Base-by-base conservation (phyloP, 1,140 invertebrate genomes). In the Watersipora subatra region DNA sequence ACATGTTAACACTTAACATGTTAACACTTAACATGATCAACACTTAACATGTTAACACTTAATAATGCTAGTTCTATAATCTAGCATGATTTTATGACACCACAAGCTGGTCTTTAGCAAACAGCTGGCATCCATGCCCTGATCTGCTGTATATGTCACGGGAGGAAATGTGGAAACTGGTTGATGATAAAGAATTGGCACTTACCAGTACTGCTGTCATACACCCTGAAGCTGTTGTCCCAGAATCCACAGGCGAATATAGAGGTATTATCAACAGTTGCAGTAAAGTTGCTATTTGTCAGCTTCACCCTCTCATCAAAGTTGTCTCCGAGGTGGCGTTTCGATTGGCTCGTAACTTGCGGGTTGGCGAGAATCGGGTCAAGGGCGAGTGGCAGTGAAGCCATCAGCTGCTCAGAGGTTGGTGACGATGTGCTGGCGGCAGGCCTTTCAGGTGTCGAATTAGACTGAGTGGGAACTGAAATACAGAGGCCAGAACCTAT, bases 231-330 rank as follows among this genome's bases (percentile, higher is more conserved):
- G 80, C 93, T 97, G 78, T 98, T 98, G 78, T 99, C 96, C 90
- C 95, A 98, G 82, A 98, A 99, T 56, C 95, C 95, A 80, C 93
- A 94, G n/a, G 95, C 94, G 66, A 99, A 89, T 63, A 99, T 85
- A 78, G 95, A 97, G 66, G 90, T 85, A 70, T 91, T 94, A 78
- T 99, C 96, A 1, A 97, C 92, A 0, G 94, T 97, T 17, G 93
- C 96, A 12, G 97, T 91, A 82, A 98, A 99, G 76, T 93, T 96
- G 76, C 92, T 93, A 66, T 89, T 90, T 57, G 88, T 85, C 69
- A 97, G 92, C 73, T 89, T 88, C 24, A 98, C 84, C 75, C 94
- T 90, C 80, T 98, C 93, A 66, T 83, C 82, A 73, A 83, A 82
- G 81, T 97, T 96, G 73, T 97, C 92, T 57, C 94, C 96, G 29